A percentile compares a stretch with the other conserved stretches of the same genome.
phyloP scores from a whole-genome alignment of 2,888 invertebrate genomes.

The Lobophora halterata region DNA sequence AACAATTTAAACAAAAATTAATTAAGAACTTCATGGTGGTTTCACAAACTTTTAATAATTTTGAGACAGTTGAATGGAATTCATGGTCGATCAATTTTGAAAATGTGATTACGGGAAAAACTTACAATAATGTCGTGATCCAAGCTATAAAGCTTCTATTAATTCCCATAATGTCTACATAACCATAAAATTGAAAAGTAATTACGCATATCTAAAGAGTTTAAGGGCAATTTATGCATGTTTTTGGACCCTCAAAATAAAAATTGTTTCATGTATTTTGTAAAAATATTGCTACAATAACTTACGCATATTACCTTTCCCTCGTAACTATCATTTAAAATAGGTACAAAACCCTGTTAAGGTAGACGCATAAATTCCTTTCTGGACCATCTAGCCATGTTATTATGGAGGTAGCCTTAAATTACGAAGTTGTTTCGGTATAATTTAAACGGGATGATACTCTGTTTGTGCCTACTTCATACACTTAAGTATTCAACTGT shows the following conservation, averaged over 20 bases:
- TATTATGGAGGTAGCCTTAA: conserved; percentile 22
- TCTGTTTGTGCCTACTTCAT: too few relatives aligned
- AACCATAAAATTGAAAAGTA: too few relatives aligned
- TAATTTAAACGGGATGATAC: conserved; percentile 8
- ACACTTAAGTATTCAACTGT: too few relatives aligned
- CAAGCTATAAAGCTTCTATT: neutral
- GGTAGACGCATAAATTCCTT: conserved; percentile 47
- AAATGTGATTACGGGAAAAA: neutral
- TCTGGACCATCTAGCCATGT: conserved; percentile 28
- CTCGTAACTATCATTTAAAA: conserved; percentile 30
- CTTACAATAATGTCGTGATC: neutral
- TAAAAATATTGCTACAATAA: conserved; percentile 16
- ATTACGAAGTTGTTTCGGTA: conserved; percentile 27
- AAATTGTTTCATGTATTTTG: conserved; percentile 1
- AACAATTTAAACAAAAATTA: conserved; percentile 14
- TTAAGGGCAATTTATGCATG: too few relatives aligned
- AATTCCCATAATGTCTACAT: too few relatives aligned
- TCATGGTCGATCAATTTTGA: conserved; percentile 2
- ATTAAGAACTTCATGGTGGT: conserved; percentile 9
- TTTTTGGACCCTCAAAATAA: too few relatives aligned
- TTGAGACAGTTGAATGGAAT: neutral
- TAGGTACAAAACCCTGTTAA: conserved; percentile 32
- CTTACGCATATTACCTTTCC: conserved; percentile 13
- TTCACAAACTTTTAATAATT: conserved; percentile 6
- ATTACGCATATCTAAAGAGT: too few relatives aligned